Evolutionary conservation across 2,797 vertebrate genomes (phyloP), one percentile per base, ranked within the genome.

Genomic region (Vipera latastei): DNA sequence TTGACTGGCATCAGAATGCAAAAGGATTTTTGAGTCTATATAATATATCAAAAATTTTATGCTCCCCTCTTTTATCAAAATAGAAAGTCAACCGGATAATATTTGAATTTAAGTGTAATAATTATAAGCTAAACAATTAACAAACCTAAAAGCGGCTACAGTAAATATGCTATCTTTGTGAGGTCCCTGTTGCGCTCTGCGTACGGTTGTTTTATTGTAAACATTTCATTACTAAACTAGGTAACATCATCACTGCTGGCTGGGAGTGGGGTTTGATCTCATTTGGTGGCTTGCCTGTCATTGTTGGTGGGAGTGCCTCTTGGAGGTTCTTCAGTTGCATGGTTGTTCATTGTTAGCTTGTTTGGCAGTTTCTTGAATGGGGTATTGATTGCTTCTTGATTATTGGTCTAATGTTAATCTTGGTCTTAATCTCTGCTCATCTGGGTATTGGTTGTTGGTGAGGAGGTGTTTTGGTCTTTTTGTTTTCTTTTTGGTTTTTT

Each of bases 81-180:
- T 18, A 28, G 88, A 48, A 61, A 60, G 16, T 44, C 12, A 44
- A 28, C 4, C 22, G 57, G 20, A 60, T 83, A 60, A 92, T 87
- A 92, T 93, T 78, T 95, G 0, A 0, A 83, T 87, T 92, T 55
- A 94, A 94, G 65, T 95, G 89, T 61, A 94, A 92, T 60, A 96
- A 89, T 11, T 73, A 91, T 89, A 93, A 69, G 89, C 91, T 92
- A 93, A 92, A 92, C 93, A 94, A 95, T 93, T 94, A 92, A 93
- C 94, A n/a, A 91, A 14, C 55, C 91, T 93, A 94, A 93, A 53
- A 93, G 44, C 44, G 93, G 91, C 73, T 48, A 93, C 86, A 57
- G 61, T 48, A 51, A 4, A 38, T 1, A 12, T 18, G 38, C 14
- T 93, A 53, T 9, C 28, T 86, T 6, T 44, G 92, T 53, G 89